Base-by-base conservation (phyloP, 2,888 invertebrate species). In the Protodeltote pygarga region DNA sequence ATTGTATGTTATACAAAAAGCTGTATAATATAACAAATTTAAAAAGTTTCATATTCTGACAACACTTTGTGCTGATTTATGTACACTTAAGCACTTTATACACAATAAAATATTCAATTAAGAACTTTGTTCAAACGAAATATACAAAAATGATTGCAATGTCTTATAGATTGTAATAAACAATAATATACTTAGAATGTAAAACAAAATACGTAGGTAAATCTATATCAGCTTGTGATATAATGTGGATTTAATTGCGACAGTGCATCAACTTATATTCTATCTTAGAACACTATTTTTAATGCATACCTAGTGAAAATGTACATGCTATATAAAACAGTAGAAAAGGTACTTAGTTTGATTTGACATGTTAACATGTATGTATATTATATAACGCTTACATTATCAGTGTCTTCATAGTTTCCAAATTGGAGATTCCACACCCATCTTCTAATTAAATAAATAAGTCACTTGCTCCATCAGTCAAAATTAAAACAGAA, bases 81-180 rank as follows among this genome's bases (percentile, higher is more conserved):
- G 62, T 78, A 81, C 76, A 80, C 44, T 64, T 65, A 73, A 73
- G 73, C 70, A 57, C 60, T 71, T 70, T 73, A 70, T 73, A 78
- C 67, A 74, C 46, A 67, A 58, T 65, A 68, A 55, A 61, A 68
- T 65, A 71, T 71, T 58, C 48, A 58, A 60, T 60, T 55, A 62
- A 82, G 88, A 88, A 88, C 88, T 88, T 84, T 83, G 88, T 88
- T 88, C 88, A 82, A 81, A 78, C 83, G 64, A 82, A 83, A 86
- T 84, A 85, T 84, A 86, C 81, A 85, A 38, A n/a, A n/a, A 68
- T 38, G 58, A 66, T 61, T 72, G 55, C 51, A 48, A 49, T 66
- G 54, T 61, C 39, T 52, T 49, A 42, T 39, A 50, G 57, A 40
- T 45, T 67, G 68, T 61, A 70, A 65, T 58, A 48, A 61, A 54